These are phyloP conservation scores for Aphelinus atriplicis DNA, from an alignment of 1,140 invertebrate species.

Conservation along the genomic window DNA sequence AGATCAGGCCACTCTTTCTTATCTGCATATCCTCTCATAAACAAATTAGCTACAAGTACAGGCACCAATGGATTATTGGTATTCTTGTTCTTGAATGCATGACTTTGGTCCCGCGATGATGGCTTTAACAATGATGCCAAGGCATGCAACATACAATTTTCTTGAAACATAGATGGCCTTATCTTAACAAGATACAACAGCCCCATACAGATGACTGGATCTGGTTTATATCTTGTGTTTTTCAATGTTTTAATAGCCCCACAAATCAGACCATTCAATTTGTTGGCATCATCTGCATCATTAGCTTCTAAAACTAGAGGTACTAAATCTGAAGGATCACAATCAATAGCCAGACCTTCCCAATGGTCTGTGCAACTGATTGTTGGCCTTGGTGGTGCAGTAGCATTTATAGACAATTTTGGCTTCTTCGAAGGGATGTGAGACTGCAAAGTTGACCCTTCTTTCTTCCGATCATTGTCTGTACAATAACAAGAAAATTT, in stretches of 20 bases:
- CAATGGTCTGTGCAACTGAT: constrained; percentile 67
- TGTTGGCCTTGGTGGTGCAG: constrained; percentile 53
- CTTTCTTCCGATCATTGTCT: constrained; percentile 67
- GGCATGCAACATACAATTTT: constrained; percentile 82
- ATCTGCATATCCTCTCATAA: constrained; percentile 84
- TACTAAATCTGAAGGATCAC: constrained; percentile 71
- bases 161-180: constrained; percentile 79
- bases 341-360: constrained; percentile 70
- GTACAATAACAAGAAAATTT: constrained; percentile 15
- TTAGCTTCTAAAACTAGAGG: constrained; percentile 68
- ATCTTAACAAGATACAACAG: constrained; percentile 86
- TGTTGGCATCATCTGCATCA: constrained; percentile 72
- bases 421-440: constrained; percentile 63
- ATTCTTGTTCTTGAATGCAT: constrained; percentile 75
- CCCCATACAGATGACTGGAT: constrained; percentile 79
- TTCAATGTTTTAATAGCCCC: constrained; percentile 76
- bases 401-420: constrained; percentile 54
- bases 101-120: constrained; percentile 72
- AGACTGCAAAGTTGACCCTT: constrained; percentile 60
- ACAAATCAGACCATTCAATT: constrained; percentile 69
- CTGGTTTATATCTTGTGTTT: constrained; percentile 80
- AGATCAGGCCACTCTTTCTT: constrained; percentile 81
- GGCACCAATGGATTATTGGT: constrained; percentile 86
- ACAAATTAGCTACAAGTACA: constrained; percentile 85
- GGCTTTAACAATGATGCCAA: constrained; percentile 82